These are phyloP conservation scores for Cordylochernes scorpioides DNA, from an alignment of 2,888 invertebrate genomes.

Conservation along the genomic window DNA sequence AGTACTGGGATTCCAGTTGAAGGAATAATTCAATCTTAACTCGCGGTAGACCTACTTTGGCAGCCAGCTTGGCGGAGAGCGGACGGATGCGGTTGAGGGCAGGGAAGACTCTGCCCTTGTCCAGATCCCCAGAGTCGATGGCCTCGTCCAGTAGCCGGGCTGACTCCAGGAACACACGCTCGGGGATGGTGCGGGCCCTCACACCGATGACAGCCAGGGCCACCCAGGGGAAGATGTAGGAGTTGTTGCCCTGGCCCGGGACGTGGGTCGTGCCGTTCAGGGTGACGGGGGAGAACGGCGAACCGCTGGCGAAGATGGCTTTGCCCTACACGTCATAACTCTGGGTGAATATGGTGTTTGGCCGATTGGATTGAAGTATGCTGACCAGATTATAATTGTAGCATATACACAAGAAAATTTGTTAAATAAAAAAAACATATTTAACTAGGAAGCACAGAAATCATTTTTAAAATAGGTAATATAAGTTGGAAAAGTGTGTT, in stretches of 20 bases:
- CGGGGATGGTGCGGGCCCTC: too few species aligned
- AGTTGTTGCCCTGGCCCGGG: slow-evolving; percentile 92
- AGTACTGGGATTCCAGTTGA: too few species aligned
- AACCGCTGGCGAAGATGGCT: slow-evolving; percentile 79
- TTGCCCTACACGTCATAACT: slow-evolving; percentile 36
- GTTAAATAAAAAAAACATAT: background rate
- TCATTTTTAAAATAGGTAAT: too few species aligned
- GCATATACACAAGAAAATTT: background rate
- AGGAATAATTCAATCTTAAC: too few species aligned
- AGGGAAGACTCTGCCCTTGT: slow-evolving; percentile 66
- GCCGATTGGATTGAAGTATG: too few species aligned
- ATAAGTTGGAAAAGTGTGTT: too few species aligned
- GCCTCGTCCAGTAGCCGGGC: too few species aligned
- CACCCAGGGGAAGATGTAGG: slow-evolving; percentile 84
- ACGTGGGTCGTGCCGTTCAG: slow-evolving; percentile 48
- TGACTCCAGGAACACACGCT: too few species aligned
- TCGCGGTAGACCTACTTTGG: too few species aligned
- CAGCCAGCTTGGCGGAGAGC: slow-evolving; percentile 65
- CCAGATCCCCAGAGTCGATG: slow-evolving; percentile 51
- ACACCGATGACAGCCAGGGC: slow-evolving; percentile 39
- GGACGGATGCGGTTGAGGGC: slow-evolving; percentile 52
- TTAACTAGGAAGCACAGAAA: too few species aligned
- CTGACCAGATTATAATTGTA: background rate
- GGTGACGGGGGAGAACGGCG: slow-evolving; percentile 66
- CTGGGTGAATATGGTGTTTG: too few species aligned